These are phyloP conservation scores for Periplaneta americana DNA, from an alignment of 1,140 invertebrate species.

Conservation along the genomic window DNA sequence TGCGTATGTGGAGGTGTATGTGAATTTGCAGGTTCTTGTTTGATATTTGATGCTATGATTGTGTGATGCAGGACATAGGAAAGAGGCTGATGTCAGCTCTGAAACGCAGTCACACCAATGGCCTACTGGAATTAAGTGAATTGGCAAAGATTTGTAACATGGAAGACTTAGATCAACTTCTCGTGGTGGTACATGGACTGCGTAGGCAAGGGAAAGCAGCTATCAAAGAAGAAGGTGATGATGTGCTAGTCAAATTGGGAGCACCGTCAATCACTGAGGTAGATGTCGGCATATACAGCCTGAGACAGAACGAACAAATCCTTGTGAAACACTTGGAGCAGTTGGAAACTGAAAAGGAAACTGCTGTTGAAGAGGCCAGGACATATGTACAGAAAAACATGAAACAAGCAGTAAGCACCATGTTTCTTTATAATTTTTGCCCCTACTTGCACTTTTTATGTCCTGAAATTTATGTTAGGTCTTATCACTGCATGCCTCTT, in stretches of 20 bases:
- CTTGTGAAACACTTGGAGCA: conserved; percentile 37
- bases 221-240: conserved; percentile 21
- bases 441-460: too few relatives aligned
- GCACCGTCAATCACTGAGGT: conserved; percentile 28
- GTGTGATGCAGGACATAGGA: neutral
- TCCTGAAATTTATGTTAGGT: too few relatives aligned
- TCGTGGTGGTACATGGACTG: conserved; percentile 35
- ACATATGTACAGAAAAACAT: conserved; percentile 35
- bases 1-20: too few relatives aligned
- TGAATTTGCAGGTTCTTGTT: too few relatives aligned
- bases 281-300: conserved; percentile 35
- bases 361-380: conserved; percentile 34
- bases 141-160: neutral
- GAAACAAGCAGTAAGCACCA: conserved; percentile 32
- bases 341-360: conserved; percentile 35
- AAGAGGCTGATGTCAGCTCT: neutral
- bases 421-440: too few relatives aligned
- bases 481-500: too few relatives aligned
- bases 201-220: conserved; percentile 26
- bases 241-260: conserved; percentile 34
- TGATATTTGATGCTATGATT: too few relatives aligned
- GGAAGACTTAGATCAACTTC: conserved; percentile 23
- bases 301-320: conserved; percentile 35
- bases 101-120: neutral
- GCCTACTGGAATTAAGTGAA: conserved; percentile 1